Evolutionary conservation across 2,797 vertebrate species (phyloP), one percentile per base, ranked within the genome.

Genomic region (Parauchenoglanis ngamensis): DNA sequence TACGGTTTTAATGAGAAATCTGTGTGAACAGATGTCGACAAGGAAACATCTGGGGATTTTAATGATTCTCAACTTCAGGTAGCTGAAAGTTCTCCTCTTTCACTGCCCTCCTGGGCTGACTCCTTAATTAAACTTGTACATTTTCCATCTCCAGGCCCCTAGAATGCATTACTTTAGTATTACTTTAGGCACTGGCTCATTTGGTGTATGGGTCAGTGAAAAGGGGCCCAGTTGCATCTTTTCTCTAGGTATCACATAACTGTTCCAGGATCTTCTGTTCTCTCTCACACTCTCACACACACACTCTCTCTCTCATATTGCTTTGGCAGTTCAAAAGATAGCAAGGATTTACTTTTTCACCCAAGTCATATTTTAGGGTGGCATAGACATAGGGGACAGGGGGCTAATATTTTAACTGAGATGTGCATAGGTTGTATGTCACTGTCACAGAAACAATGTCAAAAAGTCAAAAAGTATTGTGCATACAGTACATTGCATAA

Each of bases 281-380:
- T 63, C 11, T 86, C 23, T 76, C 49, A 23, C 67, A 54, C 44
- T 61, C 44, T 70, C 52, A 13, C 7, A 52, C 28, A 67, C 68
- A 76, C 63, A 79, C 76, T 86, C 40, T 81, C n/a, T 59, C 57
- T 61, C n/a, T 49, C n/a, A 46, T 54, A 44, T 44, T 68, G 88
- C 70, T 72, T 68, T 79, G 78, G 85, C 79, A 90, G 92, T 91
- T 94, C 89, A 88, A 91, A 92, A 92, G 93, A 93, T 92, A 90
- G 93, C 90, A 90, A 93, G 90, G 91, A 92, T 93, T 94, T 93
- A 93, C 92, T 92, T 90, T 95, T 95, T 94, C 89, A 89, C 92
- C 91, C 89, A 89, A 92, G 94, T 93, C 92, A 94, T 93, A 93
- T 94, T 67, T 93, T 91, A 93, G 86, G 82, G 84, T 89, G 90